These are phyloP conservation scores for Polyommatus iphigenia DNA, from an alignment of 2,888 invertebrate genomes.

Conservation along the genomic window DNA sequence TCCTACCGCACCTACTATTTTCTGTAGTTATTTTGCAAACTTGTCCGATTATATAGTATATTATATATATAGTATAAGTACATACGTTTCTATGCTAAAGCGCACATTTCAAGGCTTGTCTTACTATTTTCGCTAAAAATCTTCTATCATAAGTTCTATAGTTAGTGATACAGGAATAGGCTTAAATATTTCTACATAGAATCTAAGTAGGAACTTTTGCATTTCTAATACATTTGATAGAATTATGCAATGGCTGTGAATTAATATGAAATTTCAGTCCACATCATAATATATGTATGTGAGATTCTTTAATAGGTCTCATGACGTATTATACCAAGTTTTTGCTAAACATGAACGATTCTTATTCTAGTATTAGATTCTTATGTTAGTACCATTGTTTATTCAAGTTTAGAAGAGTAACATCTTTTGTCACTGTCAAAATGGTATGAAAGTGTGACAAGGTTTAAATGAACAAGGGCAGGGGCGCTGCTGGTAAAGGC, in stretches of 20 bases:
- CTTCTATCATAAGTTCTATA: background rate
- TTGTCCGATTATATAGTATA: background rate
- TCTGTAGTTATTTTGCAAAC: background rate
- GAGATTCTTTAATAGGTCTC: constrained; percentile 45
- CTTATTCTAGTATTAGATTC: background rate
- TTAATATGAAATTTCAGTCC: constrained; percentile 51
- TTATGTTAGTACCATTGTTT: too few relatives aligned
- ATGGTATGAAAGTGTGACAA: too few relatives aligned
- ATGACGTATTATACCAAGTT: background rate
- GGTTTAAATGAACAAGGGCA: too few relatives aligned
- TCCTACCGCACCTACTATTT: background rate
- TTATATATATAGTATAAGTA: background rate
- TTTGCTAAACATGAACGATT: background rate
- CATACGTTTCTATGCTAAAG: background rate
- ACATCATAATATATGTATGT: constrained; percentile 38
- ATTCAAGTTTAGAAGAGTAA: too few relatives aligned
- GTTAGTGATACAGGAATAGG: constrained; percentile 17
- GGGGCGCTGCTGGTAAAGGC: too few relatives aligned
- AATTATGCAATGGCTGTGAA: constrained; percentile 73
- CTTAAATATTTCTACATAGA: background rate
- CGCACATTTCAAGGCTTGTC: background rate
- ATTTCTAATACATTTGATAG: constrained; percentile 45
- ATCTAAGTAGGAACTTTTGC: constrained; percentile 6
- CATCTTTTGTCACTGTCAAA: too few relatives aligned
- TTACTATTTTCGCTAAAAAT: background rate